Conservation (phyloP, 2,797 vertebrate genomes). For the Allobates femoralis region DNA sequence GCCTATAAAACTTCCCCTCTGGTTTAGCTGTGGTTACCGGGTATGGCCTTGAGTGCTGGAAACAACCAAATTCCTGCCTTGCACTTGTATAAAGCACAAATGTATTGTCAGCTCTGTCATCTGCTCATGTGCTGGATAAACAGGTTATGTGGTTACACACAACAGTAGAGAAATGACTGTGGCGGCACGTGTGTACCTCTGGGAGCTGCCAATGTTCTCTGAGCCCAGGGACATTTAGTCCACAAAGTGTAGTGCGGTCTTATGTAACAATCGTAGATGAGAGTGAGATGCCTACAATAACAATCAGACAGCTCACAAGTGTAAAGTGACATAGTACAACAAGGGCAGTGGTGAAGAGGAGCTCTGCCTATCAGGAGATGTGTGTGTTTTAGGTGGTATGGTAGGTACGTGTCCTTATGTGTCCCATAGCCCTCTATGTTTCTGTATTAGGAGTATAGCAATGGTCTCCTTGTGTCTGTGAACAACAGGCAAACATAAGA, state of each 20-base stretch:
- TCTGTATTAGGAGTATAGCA: too few relatives aligned
- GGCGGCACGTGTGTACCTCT: not conserved
- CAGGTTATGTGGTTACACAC: slow-evolving; percentile 32
- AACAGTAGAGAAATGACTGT: not conserved
- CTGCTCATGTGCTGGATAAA: slow-evolving; percentile 20
- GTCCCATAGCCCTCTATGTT: too few relatives aligned
- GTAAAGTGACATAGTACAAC: not conserved
- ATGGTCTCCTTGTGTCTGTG: too few relatives aligned
- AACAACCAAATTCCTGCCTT: not conserved
- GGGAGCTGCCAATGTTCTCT: not conserved
- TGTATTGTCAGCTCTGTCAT: not conserved
- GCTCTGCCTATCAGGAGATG: not conserved
- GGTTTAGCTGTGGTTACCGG: not conserved
- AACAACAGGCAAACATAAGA: too few relatives aligned
- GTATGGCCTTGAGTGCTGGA: not conserved
- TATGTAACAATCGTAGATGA: not conserved
- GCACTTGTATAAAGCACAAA: not conserved
- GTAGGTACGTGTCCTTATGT: too few relatives aligned
- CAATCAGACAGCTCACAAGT: not conserved
- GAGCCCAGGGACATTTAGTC: slow-evolving; percentile 32
- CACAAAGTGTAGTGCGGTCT: not conserved
- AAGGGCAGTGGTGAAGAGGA: not conserved
- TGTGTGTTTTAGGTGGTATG: not conserved
- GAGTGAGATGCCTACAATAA: not conserved
- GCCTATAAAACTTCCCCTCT: not conserved